A percentile compares a stretch with the other conserved stretches of the same genome.
Evolutionary conservation across 2,113 vertebrate species (phyloP).

Genomic region (Amphilophus citrinellus): DNA sequence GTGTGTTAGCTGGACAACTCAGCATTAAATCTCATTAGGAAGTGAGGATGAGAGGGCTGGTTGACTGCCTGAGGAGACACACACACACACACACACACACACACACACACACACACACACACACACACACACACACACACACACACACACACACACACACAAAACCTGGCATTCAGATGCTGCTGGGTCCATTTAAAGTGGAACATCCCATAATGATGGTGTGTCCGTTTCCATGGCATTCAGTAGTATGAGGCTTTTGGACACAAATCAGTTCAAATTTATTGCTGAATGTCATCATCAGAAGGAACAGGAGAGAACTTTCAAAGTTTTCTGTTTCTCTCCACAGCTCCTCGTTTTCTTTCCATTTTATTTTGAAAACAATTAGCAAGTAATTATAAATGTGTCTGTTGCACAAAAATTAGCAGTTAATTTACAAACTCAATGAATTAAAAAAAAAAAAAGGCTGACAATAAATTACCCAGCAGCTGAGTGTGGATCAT

Average conservation of each 20-base stretch:
- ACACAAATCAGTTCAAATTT: background rate
- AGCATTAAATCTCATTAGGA: too few relatives aligned
- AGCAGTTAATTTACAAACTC: slow-evolving; percentile 32
- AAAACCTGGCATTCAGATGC: slow-evolving; percentile 10
- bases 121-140: background rate
- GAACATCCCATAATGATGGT: slow-evolving; percentile 63
- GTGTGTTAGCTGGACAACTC: too few relatives aligned
- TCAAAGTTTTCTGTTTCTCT: background rate
- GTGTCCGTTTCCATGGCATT: slow-evolving; percentile 53
- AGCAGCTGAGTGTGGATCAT: slow-evolving; percentile 23
- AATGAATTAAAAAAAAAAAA: background rate
- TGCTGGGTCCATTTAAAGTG: slow-evolving; percentile 51
- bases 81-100: too few relatives aligned
- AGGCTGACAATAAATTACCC: slow-evolving; percentile 2
- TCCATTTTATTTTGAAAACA: background rate
- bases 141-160: slow-evolving; percentile 32
- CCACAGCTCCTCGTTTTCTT: background rate
- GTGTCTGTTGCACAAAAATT: background rate
- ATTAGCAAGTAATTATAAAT: slow-evolving; percentile 7
- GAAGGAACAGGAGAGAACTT: background rate
- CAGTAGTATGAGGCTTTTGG: slow-evolving; percentile 2
- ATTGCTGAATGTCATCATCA: slow-evolving; percentile 5
- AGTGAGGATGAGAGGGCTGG: too few relatives aligned
- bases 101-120: too few relatives aligned
- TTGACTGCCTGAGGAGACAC: too few relatives aligned